These are phyloP conservation scores for Ivindomyrus marchei DNA, from an alignment of 2,113 vertebrate species.

Conservation along the genomic window DNA sequence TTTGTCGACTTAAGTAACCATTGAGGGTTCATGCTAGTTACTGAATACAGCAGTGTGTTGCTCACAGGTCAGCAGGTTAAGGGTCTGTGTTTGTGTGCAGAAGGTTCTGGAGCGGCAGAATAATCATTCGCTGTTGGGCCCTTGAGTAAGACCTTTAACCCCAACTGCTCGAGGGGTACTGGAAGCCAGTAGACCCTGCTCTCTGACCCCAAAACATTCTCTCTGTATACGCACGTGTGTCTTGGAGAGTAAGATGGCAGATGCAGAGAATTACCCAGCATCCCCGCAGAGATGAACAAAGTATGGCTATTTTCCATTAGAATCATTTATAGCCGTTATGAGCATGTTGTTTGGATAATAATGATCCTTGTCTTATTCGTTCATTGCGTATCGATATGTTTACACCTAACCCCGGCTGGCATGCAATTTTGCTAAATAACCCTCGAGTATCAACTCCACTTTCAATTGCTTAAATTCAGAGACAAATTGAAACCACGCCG, in stretches of 20 bases:
- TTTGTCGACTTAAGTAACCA: neutral
- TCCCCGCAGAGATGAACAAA: neutral
- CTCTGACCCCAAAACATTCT: neutral
- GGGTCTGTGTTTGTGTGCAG: neutral
- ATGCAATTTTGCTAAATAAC: neutral
- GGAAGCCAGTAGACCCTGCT: neutral
- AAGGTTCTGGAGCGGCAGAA: neutral
- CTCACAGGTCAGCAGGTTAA: neutral
- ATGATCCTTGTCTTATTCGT: neutral
- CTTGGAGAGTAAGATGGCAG: neutral
- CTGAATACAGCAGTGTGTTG: neutral
- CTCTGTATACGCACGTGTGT: neutral
- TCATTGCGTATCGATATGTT: neutral
- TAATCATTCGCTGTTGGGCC: neutral
- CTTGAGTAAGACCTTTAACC: neutral
- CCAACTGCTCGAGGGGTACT: neutral
- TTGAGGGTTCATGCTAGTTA: neutral
- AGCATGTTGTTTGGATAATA: neutral
- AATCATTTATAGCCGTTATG: neutral
- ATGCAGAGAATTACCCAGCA: neutral
- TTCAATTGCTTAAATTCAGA: neutral
- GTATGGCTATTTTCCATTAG: neutral
- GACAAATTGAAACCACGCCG: neutral
- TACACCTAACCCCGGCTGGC: neutral
- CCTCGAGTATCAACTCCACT: neutral